Evolutionary conservation across 2,113 vertebrate genomes (phyloP).

Genomic region (Pterophyllum scalare): DNA sequence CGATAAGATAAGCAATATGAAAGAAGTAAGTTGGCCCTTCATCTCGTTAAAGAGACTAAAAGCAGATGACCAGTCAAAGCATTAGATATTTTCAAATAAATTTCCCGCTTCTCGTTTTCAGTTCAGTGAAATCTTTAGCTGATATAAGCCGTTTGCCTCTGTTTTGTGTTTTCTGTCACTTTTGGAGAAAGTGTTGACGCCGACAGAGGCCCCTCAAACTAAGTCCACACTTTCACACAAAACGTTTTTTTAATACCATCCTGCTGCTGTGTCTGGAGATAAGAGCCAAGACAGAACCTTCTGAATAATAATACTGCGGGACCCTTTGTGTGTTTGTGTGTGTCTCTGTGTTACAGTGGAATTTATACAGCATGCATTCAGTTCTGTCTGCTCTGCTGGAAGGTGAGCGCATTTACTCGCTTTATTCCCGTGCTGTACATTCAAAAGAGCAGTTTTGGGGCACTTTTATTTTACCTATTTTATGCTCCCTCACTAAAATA

Average conservation of each 20-base stretch:
- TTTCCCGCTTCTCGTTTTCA: constrained; percentile 42
- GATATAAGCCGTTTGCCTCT: constrained; percentile 43
- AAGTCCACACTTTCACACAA: constrained; percentile 33
- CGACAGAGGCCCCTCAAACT: constrained; percentile 51
- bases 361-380: background rate
- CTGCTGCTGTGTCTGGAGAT: constrained; percentile 60
- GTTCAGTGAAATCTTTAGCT: constrained; percentile 40
- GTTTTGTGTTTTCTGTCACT: constrained; percentile 50
- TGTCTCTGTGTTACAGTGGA: background rate
- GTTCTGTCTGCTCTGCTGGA: background rate
- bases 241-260: constrained; percentile 31
- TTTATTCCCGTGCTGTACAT: background rate
- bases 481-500: background rate
- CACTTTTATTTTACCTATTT: background rate
- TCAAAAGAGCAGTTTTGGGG: background rate
- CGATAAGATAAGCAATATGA: background rate
- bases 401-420: background rate
- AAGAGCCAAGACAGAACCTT: constrained; percentile 53
- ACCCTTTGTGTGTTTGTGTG: background rate
- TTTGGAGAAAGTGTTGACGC: constrained; percentile 41
- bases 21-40: background rate
- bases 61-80: constrained; percentile 14
- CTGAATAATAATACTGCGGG: constrained; percentile 38
- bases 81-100: constrained; percentile 46
- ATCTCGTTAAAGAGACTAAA: background rate